A percentile compares a stretch with the other conserved stretches of the same genome.
Conservation (phyloP, 2,113 vertebrate species). For the Prochilodus magdalenae region DNA sequence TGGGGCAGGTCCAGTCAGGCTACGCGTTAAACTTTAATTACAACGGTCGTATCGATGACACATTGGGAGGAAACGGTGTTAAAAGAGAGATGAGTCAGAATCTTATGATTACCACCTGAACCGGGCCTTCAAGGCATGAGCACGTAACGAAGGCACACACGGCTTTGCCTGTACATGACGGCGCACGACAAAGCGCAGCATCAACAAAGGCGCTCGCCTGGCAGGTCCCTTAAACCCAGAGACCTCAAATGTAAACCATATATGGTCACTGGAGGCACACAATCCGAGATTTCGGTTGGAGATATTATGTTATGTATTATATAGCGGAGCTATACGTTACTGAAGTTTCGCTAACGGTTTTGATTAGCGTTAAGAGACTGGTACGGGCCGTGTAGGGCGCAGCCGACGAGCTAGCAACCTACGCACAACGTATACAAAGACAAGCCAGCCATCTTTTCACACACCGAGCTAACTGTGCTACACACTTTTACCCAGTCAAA, state of each 20-base stretch:
- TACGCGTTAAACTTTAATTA: not conserved
- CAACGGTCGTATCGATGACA: not conserved
- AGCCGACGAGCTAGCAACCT: not conserved
- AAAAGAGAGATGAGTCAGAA: conserved; percentile 1
- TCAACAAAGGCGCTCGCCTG: not conserved
- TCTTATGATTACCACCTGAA: not conserved
- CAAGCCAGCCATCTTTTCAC: not conserved
- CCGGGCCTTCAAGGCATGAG: not conserved
- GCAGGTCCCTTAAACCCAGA: not conserved
- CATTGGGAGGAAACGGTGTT: not conserved
- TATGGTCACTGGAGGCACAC: not conserved
- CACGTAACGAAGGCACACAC: not conserved
- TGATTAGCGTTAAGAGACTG: too few relatives aligned
- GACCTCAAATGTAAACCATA: not conserved
- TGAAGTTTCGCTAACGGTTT: too few relatives aligned
- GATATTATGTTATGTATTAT: too few relatives aligned
- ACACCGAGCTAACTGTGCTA: not conserved
- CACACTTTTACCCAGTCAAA: not conserved
- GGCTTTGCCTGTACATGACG: not conserved
- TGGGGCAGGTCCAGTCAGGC: not conserved
- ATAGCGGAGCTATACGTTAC: too few relatives aligned
- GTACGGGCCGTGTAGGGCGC: not conserved
- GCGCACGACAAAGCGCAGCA: not conserved
- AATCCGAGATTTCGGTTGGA: not conserved
- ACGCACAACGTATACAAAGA: not conserved